A percentile compares a stretch with the other conserved stretches of the same genome.
Evolutionary conservation across 2,888 invertebrate genomes (phyloP).

Genomic region (Chydorus sphaericus): DNA sequence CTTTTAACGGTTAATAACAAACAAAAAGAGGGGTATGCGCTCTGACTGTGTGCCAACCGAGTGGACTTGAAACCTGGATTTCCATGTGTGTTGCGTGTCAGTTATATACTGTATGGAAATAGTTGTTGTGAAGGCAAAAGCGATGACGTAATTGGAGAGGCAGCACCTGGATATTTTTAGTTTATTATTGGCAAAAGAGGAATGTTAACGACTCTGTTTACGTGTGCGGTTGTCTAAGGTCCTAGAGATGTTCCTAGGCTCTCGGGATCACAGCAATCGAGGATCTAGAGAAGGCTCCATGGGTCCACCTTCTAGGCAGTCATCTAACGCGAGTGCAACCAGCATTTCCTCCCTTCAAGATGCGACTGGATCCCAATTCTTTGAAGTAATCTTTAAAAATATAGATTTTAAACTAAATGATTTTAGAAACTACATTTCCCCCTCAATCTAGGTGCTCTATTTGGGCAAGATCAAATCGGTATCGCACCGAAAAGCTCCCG

Average conservation of each 20-base stretch:
- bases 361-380: constrained; percentile 62
- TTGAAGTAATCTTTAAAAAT: constrained; percentile 44
- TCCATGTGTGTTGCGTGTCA: background rate
- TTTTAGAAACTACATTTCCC: background rate
- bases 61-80: background rate
- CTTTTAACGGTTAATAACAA: background rate
- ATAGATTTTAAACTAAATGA: constrained; percentile 3
- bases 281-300: constrained; percentile 12
- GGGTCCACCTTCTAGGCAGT: constrained; percentile 14
- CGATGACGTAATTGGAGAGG: too few relatives aligned
- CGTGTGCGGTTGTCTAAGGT: too few relatives aligned
- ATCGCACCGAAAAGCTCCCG: constrained; percentile 70
- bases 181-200: background rate
- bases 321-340: constrained; percentile 14
- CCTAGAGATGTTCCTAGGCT: constrained; percentile 10
- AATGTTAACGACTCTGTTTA: background rate
- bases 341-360: constrained; percentile 12
- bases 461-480: constrained; percentile 73
- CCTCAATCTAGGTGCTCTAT: constrained; percentile 52
- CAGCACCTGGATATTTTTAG: background rate
- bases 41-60: background rate
- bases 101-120: too few relatives aligned
- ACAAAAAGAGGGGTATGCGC: background rate
- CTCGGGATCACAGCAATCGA: constrained; percentile 10
- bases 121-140: too few relatives aligned